Evolutionary conservation across 1,140 invertebrate genomes (phyloP).

Genomic region (Drosophila pandora): DNA sequence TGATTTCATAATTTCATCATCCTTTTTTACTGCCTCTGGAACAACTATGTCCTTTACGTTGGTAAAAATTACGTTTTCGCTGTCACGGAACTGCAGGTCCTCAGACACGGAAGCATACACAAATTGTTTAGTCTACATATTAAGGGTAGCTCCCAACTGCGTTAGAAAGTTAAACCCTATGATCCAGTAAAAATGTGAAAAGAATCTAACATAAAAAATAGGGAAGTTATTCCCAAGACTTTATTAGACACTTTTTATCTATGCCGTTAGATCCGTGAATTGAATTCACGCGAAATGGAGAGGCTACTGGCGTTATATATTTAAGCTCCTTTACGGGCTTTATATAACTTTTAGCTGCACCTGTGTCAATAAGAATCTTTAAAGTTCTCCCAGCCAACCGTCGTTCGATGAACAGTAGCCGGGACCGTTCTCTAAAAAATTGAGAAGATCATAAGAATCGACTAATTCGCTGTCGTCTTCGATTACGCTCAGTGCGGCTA

Average conservation of each 20-base stretch:
- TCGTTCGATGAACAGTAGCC: not conserved
- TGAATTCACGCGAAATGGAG: too few relatives aligned
- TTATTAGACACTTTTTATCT: not conserved
- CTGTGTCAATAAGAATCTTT: too few relatives aligned
- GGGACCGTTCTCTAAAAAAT: not conserved
- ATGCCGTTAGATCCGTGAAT: too few relatives aligned
- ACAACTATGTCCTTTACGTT: conserved; percentile 1
- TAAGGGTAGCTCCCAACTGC: not conserved
- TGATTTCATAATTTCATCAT: too few relatives aligned
- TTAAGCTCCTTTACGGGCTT: too few relatives aligned
- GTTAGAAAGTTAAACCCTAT: not conserved
- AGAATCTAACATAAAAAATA: not conserved
- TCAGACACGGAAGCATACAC: not conserved
- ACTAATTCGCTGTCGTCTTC: not conserved
- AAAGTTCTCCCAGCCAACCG: not conserved
- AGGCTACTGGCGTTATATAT: too few relatives aligned
- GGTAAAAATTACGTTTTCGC: not conserved
- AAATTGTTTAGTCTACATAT: not conserved
- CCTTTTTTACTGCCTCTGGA: not conserved
- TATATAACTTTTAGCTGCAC: too few relatives aligned
- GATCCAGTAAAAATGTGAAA: not conserved
- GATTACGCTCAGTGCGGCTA: not conserved
- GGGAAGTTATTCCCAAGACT: not conserved
- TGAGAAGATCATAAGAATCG: not conserved
- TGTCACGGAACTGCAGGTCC: not conserved